phyloP scores from a whole-genome alignment of 1,140 invertebrate genomes.

The Drosophila pectinifera region DNA sequence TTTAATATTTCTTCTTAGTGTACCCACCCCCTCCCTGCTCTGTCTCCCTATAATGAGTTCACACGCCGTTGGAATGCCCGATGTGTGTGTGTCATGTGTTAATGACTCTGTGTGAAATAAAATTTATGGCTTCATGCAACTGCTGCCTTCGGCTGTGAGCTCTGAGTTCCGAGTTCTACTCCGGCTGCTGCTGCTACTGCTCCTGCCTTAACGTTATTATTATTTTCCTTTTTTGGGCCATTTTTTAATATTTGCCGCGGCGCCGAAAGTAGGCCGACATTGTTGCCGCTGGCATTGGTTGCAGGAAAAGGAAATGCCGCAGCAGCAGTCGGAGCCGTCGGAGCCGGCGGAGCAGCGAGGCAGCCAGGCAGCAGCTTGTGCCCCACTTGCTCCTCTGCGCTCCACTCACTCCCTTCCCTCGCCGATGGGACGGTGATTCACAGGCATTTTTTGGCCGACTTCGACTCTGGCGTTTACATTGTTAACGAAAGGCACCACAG shows the following conservation, averaged over 20 bases:
- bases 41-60: slow-evolving; percentile 76
- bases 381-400: slow-evolving; percentile 21
- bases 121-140: slow-evolving; percentile 83
- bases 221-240: slow-evolving; percentile 57
- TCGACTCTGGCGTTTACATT: slow-evolving; percentile 77
- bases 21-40: slow-evolving; percentile 9
- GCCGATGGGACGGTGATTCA: slow-evolving; percentile 15
- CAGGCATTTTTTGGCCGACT: slow-evolving; percentile 59
- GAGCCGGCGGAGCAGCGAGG: slow-evolving; percentile 18
- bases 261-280: slow-evolving; percentile 79
- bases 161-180: slow-evolving; percentile 19
- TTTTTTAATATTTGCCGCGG: slow-evolving; percentile 79
- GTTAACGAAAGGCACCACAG: slow-evolving; percentile 75
- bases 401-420: slow-evolving; percentile 17
- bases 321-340: slow-evolving; percentile 56
- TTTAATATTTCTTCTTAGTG: background rate
- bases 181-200: slow-evolving; percentile 1
- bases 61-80: slow-evolving; percentile 67
- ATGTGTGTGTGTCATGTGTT: slow-evolving; percentile 74
- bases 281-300: slow-evolving; percentile 78
- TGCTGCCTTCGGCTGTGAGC: slow-evolving; percentile 61
- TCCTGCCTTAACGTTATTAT: slow-evolving; percentile 60
- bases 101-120: slow-evolving; percentile 83
- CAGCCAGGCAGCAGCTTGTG: slow-evolving; percentile 23
- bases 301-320: slow-evolving; percentile 80